Base-by-base conservation (phyloP, 2,797 vertebrate species). In the Octomys mimax region DNA sequence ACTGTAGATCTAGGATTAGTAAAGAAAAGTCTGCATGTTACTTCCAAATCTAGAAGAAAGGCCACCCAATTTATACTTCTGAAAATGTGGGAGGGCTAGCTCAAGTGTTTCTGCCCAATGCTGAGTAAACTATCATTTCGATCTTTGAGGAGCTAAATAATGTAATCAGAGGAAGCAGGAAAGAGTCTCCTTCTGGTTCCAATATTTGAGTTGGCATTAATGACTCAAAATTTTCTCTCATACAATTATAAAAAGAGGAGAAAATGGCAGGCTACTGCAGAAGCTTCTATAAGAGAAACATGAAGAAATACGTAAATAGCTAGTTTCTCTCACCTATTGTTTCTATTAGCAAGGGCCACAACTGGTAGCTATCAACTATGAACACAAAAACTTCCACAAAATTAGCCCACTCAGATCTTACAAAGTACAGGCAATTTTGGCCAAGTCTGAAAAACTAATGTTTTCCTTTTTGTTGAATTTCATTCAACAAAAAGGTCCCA, bases 311-410 rank as follows among this genome's bases (percentile, higher is more conserved):
- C 13, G 11, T 78, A 33, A 78, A 81, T 11, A 86, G n/a, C 73
- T 42, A 78, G 18, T 36, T 49, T n/a, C 46, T 46, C 68, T 70
- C 6, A n/a, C 36, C 39, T 36, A 21, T 12, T 70, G 16, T 83
- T 49, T 82, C 75, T 13, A 64, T 49, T 59, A 80, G n/a, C 22
- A 88, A n/a, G 68, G 6, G 62, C 80, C 64, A 82, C 71, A 89
- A 39, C 2, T 83, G 73, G n/a, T 88, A 88, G 61, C 19, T 91
- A 85, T 64, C 66, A 59, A 59, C 57, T 80, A 89, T 64, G 87
- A 87, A 95, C 57, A 92, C 42, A 91, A 89, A 81, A 92, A n/a
- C 10, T 71, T 49, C 39, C 59, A 78, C 31, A 91, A 95, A 97
- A 95, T 95, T 78, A 86, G 93, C 14, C 46, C 33, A 33, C 75